Evolutionary conservation across 2,797 vertebrate genomes (phyloP), one percentile per base, ranked within the genome.

Genomic region (Sciaenops ocellatus): DNA sequence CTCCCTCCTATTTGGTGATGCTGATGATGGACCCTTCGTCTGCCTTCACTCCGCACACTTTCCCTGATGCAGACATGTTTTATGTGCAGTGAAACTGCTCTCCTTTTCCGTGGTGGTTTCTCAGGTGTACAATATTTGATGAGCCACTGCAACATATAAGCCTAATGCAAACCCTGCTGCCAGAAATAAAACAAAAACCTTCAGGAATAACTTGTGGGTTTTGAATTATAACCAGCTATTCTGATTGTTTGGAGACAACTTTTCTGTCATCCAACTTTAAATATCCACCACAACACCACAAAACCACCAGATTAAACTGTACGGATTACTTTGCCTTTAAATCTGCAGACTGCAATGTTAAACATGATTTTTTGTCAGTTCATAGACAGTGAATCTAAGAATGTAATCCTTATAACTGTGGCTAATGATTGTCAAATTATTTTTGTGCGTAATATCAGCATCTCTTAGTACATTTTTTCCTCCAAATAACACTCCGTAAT

Each of bases 1-100:
- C 76, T 83, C 76, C 75, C 64, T 86, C 72, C 73, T 79, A 51
- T 85, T 86, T 78, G 84, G 78, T 55, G 81, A 88, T 78, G 80
- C 73, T 68, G 84, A 87, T 79, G 77, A 91, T 76, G 83, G 65
- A 86, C 82, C 57, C 63, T 42, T 81, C 52, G 5, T 78, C 72
- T 85, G 52, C 52, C 77, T 68, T 66, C 61, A 46, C 30, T 79
- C 42, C 56, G 4, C 62, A 64, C 69, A 54, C 63, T 65, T 59
- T 57, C 44, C 24, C 62, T 48, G 20, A 79, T 4, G 28, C 54
- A 44, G 46, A 69, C 12, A 15, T 52, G 52, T 73, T 79, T 79
- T 18, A 73, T 59, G 41, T 46, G 52, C 46, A 65, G 41, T 42
- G 51, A 77, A 76, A 75, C 52, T 15, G 24, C 12, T 20, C 42